Percentiles rank a stretch among this genome's conserved stretches.
Conservation (phyloP, 2,113 vertebrate genomes). For the Sinocyclocheilus anophthalmus region DNA sequence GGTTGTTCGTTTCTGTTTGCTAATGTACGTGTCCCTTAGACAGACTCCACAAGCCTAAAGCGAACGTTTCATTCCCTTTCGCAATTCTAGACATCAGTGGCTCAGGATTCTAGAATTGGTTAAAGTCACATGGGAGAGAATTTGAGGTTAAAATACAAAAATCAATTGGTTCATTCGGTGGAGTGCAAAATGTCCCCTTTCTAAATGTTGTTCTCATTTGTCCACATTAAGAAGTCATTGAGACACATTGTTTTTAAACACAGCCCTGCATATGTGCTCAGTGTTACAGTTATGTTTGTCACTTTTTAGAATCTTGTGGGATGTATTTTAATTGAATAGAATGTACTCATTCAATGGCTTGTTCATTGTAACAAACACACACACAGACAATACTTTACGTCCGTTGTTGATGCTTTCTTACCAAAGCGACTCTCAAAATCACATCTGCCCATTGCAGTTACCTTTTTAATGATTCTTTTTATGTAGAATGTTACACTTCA, state of each 20-base stretch:
- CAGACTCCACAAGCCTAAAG: constrained; percentile 33
- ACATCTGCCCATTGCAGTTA: neutral
- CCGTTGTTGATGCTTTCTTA: constrained; percentile 12
- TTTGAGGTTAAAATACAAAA: neutral
- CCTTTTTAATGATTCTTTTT: constrained; percentile 16
- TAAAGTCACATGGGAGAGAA: neutral
- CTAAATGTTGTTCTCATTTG: constrained; percentile 3
- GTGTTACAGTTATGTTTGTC: constrained; percentile 40
- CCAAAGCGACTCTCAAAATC: constrained; percentile 25
- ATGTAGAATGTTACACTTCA: constrained; percentile 10
- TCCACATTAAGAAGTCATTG: neutral
- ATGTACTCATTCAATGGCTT: constrained; percentile 54
- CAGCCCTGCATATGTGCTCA: constrained; percentile 6
- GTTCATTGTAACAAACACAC: constrained; percentile 32
- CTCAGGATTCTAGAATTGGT: neutral
- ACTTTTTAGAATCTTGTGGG: constrained; percentile 48
- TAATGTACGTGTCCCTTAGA: constrained; percentile 32
- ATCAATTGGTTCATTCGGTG: constrained; percentile 2
- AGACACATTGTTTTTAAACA: neutral
- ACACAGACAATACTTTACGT: constrained; percentile 32
- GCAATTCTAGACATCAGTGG: neutral
- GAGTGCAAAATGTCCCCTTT: constrained; percentile 7
- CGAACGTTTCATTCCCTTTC: neutral
- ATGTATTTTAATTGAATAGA: constrained; percentile 54
- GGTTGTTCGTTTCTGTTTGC: constrained; percentile 47